phyloP scores from a whole-genome alignment of 1,140 invertebrate species.

The Calliphora vicina region DNA sequence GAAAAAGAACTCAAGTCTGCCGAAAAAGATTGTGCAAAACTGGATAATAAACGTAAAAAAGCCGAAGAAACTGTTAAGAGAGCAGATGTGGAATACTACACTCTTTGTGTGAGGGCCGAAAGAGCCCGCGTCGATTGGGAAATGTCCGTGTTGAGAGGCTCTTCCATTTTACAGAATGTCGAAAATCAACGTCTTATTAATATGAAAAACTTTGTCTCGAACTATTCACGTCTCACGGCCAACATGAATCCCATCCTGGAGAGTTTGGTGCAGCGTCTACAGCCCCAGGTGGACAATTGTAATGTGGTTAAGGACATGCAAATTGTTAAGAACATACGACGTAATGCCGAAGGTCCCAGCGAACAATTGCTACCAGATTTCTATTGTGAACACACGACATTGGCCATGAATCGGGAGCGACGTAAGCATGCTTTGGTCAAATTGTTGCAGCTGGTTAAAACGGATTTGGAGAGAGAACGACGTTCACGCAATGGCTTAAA shows the following conservation, averaged over 20 bases:
- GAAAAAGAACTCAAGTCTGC: conserved; percentile 63
- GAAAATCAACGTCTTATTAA: conserved; percentile 89
- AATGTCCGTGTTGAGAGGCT: conserved; percentile 82
- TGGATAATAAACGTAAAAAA: conserved; percentile 88
- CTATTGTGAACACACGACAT: conserved; percentile 92
- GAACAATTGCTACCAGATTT: conserved; percentile 92
- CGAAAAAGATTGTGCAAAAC: conserved; percentile 70
- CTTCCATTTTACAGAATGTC: conserved; percentile 78
- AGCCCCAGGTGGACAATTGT: conserved; percentile 58
- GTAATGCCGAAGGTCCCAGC: conserved; percentile 65
- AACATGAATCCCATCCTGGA: conserved; percentile 78
- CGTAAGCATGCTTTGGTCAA: conserved; percentile 85
- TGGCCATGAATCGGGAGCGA: conserved; percentile 91
- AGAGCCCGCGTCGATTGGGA: conserved; percentile 92
- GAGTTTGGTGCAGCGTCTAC: conserved; percentile 60
- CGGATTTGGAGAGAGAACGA: conserved; percentile 85
- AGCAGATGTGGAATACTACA: conserved; percentile 93
- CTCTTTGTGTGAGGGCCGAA: conserved; percentile 87
- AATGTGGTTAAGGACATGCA: conserved; percentile 61
- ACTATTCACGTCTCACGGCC: conserved; percentile 80
- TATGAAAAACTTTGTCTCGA: conserved; percentile 79
- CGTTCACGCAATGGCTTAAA: conserved; percentile 87
- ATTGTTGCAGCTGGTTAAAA: conserved; percentile 81
- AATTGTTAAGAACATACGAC: conserved; percentile 59
- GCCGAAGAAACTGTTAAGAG: conserved; percentile 89